phyloP scores from a whole-genome alignment of 2,113 vertebrate genomes.

The Xerus inauris region DNA sequence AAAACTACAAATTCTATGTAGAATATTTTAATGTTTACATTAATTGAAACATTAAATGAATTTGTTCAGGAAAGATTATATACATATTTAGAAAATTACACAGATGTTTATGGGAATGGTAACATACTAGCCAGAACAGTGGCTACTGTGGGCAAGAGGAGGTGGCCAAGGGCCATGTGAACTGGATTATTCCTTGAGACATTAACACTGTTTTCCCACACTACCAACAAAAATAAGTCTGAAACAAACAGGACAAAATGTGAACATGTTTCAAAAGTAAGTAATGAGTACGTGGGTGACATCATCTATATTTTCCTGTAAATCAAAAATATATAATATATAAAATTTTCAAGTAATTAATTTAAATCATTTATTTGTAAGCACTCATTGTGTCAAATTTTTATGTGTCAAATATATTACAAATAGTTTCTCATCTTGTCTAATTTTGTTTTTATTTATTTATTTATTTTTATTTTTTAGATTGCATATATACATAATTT shows the following conservation, averaged over 20 bases:
- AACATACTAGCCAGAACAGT: background rate
- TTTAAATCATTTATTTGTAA: background rate
- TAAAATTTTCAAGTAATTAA: background rate
- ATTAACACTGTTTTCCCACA: background rate
- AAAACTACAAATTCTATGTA: background rate
- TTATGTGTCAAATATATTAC: background rate
- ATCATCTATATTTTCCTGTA: background rate
- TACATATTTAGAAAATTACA: background rate
- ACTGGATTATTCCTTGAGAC: background rate
- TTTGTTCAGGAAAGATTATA: background rate
- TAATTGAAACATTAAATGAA: background rate
- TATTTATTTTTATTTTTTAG: too few relatives aligned
- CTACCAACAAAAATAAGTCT: background rate
- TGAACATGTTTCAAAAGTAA: background rate
- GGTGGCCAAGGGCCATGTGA: background rate
- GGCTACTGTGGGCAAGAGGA: background rate
- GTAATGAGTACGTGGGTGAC: background rate
- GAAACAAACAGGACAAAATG: background rate
- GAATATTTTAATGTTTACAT: background rate
- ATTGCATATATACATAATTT: background rate
- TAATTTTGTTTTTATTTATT: too few relatives aligned
- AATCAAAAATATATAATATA: background rate
- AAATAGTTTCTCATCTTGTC: background rate
- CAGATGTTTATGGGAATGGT: background rate
- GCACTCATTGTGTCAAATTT: background rate